Percentiles rank a stretch among this genome's conserved stretches.
Evolutionary conservation across 2,113 vertebrate species (phyloP).

Genomic region (Gallinago undulata): DNA sequence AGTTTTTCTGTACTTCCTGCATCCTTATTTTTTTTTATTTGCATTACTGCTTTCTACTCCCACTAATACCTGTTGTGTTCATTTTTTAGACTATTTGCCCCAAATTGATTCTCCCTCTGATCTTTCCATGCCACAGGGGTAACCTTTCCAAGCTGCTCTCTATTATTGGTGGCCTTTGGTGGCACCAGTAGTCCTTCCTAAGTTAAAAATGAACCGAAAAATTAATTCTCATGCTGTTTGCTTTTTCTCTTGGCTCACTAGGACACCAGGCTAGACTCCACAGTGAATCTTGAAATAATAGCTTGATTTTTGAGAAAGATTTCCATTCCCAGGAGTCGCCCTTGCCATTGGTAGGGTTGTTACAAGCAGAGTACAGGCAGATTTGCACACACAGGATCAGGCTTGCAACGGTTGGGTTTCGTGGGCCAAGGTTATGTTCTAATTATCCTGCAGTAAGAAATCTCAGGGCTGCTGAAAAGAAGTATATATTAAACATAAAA

Average conservation of each 20-base stretch:
- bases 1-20: not conserved
- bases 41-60: not conserved
- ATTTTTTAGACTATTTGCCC: not conserved
- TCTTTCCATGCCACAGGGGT: not conserved
- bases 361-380: not conserved
- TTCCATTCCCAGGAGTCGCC: not conserved
- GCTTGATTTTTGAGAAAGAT: not conserved
- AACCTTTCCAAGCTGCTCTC: not conserved
- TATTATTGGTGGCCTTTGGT: not conserved
- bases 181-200: not conserved
- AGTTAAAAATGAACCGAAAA: constrained; percentile 7
- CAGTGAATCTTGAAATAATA: not conserved
- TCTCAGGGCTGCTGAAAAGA: not conserved
- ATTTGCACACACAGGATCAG: not conserved
- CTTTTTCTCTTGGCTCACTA: not conserved
- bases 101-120: not conserved
- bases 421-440: not conserved
- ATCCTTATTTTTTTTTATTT: not conserved
- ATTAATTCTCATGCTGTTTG: not conserved
- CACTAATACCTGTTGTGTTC: not conserved
- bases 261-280: not conserved
- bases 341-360: not conserved
- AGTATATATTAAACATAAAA: not conserved
- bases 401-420: not conserved
- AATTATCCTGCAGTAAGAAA: not conserved